A percentile compares a stretch with the other conserved stretches of the same genome.
Conservation (phyloP, 2,797 vertebrate genomes). For the Chelmon rostratus region DNA sequence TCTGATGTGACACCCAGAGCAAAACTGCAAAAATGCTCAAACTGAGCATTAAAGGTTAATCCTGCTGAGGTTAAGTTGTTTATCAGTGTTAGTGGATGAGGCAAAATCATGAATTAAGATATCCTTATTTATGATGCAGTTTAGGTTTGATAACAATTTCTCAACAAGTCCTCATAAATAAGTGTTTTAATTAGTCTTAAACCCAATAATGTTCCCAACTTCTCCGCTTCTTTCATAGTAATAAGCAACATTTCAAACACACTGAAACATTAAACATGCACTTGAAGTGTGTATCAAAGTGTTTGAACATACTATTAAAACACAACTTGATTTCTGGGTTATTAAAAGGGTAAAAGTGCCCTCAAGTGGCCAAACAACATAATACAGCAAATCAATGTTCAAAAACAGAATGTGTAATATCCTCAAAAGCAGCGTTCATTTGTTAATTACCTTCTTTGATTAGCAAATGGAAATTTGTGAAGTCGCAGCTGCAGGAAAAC, state of each 20-base stretch:
- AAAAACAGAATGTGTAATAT: neutral
- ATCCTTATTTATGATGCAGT: neutral
- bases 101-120: neutral
- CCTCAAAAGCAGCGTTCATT: neutral
- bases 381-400: constrained; percentile 1
- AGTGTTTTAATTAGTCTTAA: neutral
- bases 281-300: neutral
- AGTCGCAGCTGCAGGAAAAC: too few relatives aligned
- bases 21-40: constrained; percentile 1
- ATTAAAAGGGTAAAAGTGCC: constrained; percentile 36
- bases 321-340: neutral
- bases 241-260: neutral
- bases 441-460: neutral
- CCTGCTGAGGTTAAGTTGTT: neutral
- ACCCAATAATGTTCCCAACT: neutral
- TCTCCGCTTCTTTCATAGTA: neutral
- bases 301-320: neutral
- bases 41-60: neutral
- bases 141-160: neutral
- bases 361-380: constrained; percentile 50
- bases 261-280: neutral
- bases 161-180: neutral
- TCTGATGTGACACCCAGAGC: constrained; percentile 6
- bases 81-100: neutral
- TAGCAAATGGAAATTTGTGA: neutral